These are phyloP conservation scores for Paedocypris sp. DNA, from an alignment of 2,113 vertebrate species.

Conservation along the genomic window DNA sequence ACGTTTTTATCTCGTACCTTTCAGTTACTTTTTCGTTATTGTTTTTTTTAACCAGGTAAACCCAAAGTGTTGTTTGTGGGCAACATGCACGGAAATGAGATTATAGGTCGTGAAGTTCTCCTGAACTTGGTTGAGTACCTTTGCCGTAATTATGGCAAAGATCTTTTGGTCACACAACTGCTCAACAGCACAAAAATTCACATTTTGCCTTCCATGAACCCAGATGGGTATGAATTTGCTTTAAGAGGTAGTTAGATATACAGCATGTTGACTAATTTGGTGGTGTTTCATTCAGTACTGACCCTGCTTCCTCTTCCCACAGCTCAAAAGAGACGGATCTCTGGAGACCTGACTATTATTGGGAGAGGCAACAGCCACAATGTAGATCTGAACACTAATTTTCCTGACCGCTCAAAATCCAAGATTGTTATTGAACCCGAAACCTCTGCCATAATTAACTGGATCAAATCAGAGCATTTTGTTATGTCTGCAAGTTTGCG, in stretches of 20 bases:
- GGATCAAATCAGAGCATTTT: slow-evolving; percentile 20
- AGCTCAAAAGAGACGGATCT: background rate
- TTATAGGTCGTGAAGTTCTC: slow-evolving; percentile 21
- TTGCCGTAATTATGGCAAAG: slow-evolving; percentile 21
- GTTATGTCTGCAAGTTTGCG: slow-evolving; percentile 21
- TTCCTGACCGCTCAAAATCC: background rate
- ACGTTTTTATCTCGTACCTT: background rate
- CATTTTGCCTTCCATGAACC: slow-evolving; percentile 25
- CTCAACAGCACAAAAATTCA: slow-evolving; percentile 29
- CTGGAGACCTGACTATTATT: background rate
- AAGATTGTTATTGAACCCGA: background rate
- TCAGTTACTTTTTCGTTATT: no score
- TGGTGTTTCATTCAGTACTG: background rate
- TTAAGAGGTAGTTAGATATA: background rate
- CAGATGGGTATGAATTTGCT: slow-evolving; percentile 8
- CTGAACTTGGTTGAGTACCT: slow-evolving; percentile 21
- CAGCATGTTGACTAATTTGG: background rate
- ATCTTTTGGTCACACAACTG: slow-evolving; percentile 22
- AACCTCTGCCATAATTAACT: slow-evolving; percentile 20
- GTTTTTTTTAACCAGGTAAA: slow-evolving; percentile 19
- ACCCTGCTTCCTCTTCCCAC: background rate
- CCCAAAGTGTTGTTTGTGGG: slow-evolving; percentile 23
- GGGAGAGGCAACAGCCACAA: background rate
- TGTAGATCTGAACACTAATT: slow-evolving; percentile 16
- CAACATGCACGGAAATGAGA: slow-evolving; percentile 11